Conservation (phyloP, 2,888 invertebrate genomes). For the Cordilura impudica region DNA sequence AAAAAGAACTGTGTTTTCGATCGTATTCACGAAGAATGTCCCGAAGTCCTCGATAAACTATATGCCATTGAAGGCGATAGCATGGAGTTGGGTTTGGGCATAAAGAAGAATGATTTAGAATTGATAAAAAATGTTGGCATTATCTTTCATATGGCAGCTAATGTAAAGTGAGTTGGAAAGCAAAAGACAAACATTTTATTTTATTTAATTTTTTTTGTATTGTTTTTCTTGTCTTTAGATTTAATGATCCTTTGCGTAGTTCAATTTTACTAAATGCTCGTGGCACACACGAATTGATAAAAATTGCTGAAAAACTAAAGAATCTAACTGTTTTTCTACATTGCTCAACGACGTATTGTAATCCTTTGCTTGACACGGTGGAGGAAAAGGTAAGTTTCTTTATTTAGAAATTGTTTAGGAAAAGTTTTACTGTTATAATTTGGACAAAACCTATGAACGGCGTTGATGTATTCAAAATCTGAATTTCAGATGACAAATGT, state of each 20-base stretch:
- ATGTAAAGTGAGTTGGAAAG: conserved; percentile 80
- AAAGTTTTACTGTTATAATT: not conserved
- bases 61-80: conserved; percentile 83
- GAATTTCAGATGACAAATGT: too few species aligned
- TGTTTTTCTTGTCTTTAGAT: conserved; percentile 81
- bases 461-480: too few species aligned
- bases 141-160: conserved; percentile 88
- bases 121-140: conserved; percentile 82
- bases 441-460: too few species aligned
- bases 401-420: not conserved
- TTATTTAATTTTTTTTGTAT: not conserved
- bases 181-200: too few species aligned
- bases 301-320: conserved; percentile 81
- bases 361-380: conserved; percentile 84
- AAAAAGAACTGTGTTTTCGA: conserved; percentile 79
- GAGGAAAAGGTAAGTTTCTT: conserved; percentile 83
- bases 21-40: conserved; percentile 78
- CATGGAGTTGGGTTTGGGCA: conserved; percentile 80
- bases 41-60: conserved; percentile 81
- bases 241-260: conserved; percentile 86
- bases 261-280: conserved; percentile 83
- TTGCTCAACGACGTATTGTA: conserved; percentile 92
- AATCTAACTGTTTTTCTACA: conserved; percentile 83
- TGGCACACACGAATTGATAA: conserved; percentile 82
- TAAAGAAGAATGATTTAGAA: conserved; percentile 78